Conservation (phyloP, 2,888 invertebrate species). For the Heliconius erato region DNA sequence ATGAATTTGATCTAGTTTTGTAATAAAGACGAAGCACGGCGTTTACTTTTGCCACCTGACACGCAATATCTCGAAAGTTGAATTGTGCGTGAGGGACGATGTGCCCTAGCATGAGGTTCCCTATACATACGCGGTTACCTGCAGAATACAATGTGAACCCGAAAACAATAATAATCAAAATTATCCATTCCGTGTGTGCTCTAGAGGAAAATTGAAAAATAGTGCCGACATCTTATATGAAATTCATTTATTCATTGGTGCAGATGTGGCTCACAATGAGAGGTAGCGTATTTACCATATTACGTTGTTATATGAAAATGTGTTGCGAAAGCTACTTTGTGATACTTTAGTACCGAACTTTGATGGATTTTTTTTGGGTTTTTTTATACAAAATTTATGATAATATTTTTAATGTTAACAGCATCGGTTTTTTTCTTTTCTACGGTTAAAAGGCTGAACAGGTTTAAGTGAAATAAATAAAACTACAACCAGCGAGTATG, state of each 20-base stretch:
- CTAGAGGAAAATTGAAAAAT: conserved; percentile 84
- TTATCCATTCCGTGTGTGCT: conserved; percentile 75
- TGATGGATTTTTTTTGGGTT: neutral
- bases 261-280: conserved; percentile 51
- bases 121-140: neutral
- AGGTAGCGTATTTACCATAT: conserved; percentile 51
- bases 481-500: too few species aligned
- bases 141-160: neutral
- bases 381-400: neutral
- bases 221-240: conserved; percentile 67
- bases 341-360: neutral
- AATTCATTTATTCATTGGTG: conserved; percentile 81
- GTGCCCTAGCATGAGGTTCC: neutral
- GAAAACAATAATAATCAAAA: neutral
- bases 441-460: too few species aligned
- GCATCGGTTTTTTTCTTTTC: neutral
- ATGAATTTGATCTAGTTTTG: neutral
- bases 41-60: neutral
- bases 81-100: neutral
- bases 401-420: neutral
- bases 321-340: conserved; percentile 14
- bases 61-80: neutral
- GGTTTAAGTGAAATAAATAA: too few species aligned
- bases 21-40: neutral
- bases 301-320: conserved; percentile 35